Evolutionary conservation across 2,113 vertebrate species (phyloP).

Genomic region (Stomatorhinus ivindoensis): DNA sequence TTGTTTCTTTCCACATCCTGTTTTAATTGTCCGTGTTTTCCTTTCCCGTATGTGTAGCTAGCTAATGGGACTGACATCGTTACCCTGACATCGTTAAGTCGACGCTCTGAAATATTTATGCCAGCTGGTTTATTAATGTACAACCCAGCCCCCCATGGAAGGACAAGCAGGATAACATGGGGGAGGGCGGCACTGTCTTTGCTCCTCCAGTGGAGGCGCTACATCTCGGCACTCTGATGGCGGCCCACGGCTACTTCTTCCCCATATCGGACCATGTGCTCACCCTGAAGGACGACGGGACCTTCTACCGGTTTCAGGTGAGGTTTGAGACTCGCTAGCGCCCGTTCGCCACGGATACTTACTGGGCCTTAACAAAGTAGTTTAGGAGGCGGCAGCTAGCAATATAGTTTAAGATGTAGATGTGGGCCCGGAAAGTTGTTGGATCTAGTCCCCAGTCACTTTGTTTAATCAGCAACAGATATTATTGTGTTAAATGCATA

Average conservation of each 20-base stretch:
- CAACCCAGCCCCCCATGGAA: not conserved
- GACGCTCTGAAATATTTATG: slow-evolving; percentile 17
- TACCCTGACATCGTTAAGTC: slow-evolving; percentile 2
- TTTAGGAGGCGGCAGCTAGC: not conserved
- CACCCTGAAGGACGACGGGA: slow-evolving; percentile 75
- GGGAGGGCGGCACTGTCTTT: not conserved
- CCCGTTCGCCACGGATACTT: not conserved
- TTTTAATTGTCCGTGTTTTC: not conserved
- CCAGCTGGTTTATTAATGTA: slow-evolving; percentile 18
- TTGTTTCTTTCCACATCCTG: not conserved
- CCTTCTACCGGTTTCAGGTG: slow-evolving; percentile 79
- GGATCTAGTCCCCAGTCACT: not conserved
- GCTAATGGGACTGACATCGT: not conserved
- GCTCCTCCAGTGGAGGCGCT: slow-evolving; percentile 65
- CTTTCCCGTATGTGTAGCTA: not conserved
- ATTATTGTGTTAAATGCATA: not conserved
- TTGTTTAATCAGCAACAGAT: not conserved
- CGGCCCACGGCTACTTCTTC: slow-evolving; percentile 79
- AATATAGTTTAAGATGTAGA: not conserved
- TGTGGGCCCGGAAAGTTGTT: not conserved
- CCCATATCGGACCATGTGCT: slow-evolving; percentile 79
- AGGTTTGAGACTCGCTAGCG: slow-evolving; percentile 11
- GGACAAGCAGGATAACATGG: not conserved
- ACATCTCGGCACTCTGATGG: slow-evolving; percentile 75
- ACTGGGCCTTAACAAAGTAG: not conserved